phyloP scores from a whole-genome alignment of 2,888 invertebrate genomes.

The Trissolcus japonicus region DNA sequence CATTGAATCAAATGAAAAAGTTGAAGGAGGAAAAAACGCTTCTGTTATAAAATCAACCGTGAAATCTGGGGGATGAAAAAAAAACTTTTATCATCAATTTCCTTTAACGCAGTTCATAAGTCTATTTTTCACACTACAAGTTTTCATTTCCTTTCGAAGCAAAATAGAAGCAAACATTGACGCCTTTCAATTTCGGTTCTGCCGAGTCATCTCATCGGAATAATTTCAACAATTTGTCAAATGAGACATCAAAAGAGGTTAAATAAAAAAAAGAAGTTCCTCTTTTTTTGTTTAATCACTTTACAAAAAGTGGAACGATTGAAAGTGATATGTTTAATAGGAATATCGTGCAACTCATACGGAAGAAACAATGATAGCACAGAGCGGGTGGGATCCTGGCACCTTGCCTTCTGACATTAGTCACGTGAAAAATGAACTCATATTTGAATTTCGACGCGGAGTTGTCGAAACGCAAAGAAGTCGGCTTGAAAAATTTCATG shows the following conservation, averaged over 20 bases:
- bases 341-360: conserved; percentile 28
- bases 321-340: conserved; percentile 29
- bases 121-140: neutral
- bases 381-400: neutral
- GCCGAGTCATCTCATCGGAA: conserved; percentile 18
- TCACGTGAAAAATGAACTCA: conserved; percentile 32
- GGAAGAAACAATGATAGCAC: conserved; percentile 13
- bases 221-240: conserved; percentile 36
- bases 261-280: too few species aligned
- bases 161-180: conserved; percentile 9
- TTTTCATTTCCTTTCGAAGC: neutral
- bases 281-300: conserved; percentile 6
- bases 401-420: conserved; percentile 26
- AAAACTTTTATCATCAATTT: too few species aligned
- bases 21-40: too few species aligned
- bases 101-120: too few species aligned
- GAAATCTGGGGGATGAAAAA: too few species aligned
- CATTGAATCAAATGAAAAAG: too few species aligned
- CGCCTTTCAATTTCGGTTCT: conserved; percentile 16
- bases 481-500: conserved; percentile 23
- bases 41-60: too few species aligned
- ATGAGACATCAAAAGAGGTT: conserved; percentile 22
- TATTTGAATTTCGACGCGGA: conserved; percentile 9
- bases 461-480: conserved; percentile 15
- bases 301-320: conserved; percentile 19